phyloP scores from a whole-genome alignment of 2,888 invertebrate genomes.

The Zhuqinia jingwanae region DNA sequence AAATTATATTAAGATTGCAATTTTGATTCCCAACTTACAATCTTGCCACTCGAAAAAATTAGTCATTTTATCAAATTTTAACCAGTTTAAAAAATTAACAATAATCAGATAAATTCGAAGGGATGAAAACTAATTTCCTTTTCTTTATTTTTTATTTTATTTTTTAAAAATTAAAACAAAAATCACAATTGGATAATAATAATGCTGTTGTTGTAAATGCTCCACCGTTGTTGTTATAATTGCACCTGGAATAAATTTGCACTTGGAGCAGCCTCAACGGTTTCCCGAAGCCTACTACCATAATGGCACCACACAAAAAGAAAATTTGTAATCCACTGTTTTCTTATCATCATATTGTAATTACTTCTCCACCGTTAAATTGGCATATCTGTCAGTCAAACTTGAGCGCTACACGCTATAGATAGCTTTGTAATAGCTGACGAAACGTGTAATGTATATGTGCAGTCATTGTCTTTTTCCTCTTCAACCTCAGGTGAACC shows the following conservation, averaged over 20 bases:
- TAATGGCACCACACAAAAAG: constrained; percentile 43
- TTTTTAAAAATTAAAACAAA: neutral
- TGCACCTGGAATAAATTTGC: neutral
- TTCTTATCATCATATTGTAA: constrained; percentile 51
- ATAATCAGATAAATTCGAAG: too few relatives aligned
- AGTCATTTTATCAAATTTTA: constrained; percentile 11
- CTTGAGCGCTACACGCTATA: neutral
- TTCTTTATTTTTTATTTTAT: too few relatives aligned
- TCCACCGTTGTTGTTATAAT: neutral
- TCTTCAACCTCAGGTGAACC: constrained; percentile 26
- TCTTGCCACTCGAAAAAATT: constrained; percentile 76
- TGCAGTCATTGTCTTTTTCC: neutral
- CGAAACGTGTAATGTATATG: neutral
- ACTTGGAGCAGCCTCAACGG: neutral
- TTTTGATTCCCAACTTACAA: too few relatives aligned
- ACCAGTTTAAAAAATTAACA: too few relatives aligned
- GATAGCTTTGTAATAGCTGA: neutral
- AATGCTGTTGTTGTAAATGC: neutral
- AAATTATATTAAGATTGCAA: too few relatives aligned
- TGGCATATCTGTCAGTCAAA: constrained; percentile 53
- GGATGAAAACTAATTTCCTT: too few relatives aligned
- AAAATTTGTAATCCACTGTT: constrained; percentile 17
- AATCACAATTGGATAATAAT: neutral
- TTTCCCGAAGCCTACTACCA: constrained; percentile 29
- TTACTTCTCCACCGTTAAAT: constrained; percentile 26